Base-by-base conservation (phyloP, 2,113 vertebrate genomes). In the Lycocorax pyrrhopterus region DNA sequence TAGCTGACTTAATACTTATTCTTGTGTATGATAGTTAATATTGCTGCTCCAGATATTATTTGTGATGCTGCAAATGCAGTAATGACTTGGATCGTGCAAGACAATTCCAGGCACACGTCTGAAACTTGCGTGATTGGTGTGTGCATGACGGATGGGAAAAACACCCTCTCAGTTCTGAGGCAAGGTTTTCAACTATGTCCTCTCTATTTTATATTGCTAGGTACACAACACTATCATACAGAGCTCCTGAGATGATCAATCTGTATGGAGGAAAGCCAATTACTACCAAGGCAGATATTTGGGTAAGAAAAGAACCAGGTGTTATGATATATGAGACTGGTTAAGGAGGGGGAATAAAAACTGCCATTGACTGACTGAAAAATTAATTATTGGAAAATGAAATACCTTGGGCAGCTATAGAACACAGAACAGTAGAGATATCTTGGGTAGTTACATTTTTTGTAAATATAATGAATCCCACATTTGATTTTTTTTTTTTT, bases 221-320 rank as follows among this genome's bases (percentile, higher is more conserved):
- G 96, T 99, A 99, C 97, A 99, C 99, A 2, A 99, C 99, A 6
- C 98, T 99, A 14, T 99, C 99, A 1, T 99, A 99, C 96, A 98
- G 99, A 90, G 98, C 99, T 29, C 99, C 99, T 6, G 99, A 99
- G 98, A 99, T 99, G 99, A 98, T 99, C 91, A 99, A 99, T 97
- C 97, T 99, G 93, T 99, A 99, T 78, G 99, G 99, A 97, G 99
- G 99, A 95, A 99, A 99, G 91, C 93, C 98, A 90, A 99, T 99
- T 98, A 99, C 99, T 96, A 99, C 99, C 81, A 99, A 99, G 97
- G 99, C 99, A 97, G 99, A 99, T 98, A 99, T 99, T 93, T 99
- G 99, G 99, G 99, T 99, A 98, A 98, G 99, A 18, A 60, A 88
- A 93, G 81, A 68, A 17, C 8, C 9, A 10, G 7, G 1, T 56